phyloP scores from a whole-genome alignment of 2,888 invertebrate species.

The Drosophila nr. fundita region DNA sequence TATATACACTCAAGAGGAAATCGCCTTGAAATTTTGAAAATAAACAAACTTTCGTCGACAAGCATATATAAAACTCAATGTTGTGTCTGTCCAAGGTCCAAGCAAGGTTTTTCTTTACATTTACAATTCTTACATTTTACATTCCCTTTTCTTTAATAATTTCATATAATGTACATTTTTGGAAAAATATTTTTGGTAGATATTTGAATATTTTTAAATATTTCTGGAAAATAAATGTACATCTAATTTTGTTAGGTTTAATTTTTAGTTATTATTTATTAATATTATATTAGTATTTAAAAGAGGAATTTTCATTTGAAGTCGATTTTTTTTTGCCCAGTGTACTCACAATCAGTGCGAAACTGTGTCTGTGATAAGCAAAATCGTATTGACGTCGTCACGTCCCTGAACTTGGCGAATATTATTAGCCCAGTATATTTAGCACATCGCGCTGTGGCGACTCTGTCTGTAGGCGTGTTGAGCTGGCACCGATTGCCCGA shows the following conservation, averaged over 20 bases:
- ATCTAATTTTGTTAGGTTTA: background rate
- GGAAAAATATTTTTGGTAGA: background rate
- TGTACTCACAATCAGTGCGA: constrained; percentile 11
- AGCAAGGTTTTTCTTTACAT: no score
- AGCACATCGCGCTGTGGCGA: background rate
- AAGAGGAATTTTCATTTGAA: background rate
- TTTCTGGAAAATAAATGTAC: background rate
- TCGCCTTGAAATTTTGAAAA: background rate
- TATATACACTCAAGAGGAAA: background rate
- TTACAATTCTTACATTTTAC: background rate
- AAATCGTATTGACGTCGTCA: constrained; percentile 26
- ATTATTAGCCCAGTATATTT: constrained; percentile 19
- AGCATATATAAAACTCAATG: background rate
- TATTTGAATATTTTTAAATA: background rate
- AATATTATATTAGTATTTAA: background rate
- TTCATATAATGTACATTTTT: background rate
- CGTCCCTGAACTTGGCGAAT: constrained; percentile 82
- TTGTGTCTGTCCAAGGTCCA: background rate
- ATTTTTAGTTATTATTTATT: background rate
- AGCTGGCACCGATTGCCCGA: constrained; percentile 22
- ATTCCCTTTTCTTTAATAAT: background rate
- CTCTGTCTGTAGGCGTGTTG: constrained; percentile 13
- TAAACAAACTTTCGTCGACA: background rate
- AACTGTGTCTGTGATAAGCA: constrained; percentile 46
- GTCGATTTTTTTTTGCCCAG: background rate